phyloP scores from a whole-genome alignment of 2,113 vertebrate genomes.

The Bambusicola thoracicus region DNA sequence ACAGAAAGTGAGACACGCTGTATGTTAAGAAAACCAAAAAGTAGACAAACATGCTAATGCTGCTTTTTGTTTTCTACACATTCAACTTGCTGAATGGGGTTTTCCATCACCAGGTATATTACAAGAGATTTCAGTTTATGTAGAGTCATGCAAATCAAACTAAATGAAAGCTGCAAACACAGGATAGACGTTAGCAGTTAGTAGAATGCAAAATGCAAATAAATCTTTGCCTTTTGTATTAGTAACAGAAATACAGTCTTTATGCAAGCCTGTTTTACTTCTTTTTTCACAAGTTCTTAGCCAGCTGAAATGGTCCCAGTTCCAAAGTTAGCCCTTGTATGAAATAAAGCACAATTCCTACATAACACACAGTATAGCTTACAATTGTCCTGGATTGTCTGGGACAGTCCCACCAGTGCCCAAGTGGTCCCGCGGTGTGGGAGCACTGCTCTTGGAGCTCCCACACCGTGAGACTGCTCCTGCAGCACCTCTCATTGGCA shows the following conservation, averaged over 20 bases:
- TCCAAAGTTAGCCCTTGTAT: neutral
- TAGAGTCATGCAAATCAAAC: conserved; percentile 49
- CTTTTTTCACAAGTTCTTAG: neutral
- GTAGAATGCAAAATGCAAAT: conserved; percentile 35
- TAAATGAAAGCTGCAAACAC: conserved; percentile 33
- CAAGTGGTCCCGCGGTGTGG: conserved; percentile 15
- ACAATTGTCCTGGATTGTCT: conserved; percentile 65
- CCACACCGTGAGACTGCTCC: conserved; percentile 12
- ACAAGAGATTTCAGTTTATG: neutral
- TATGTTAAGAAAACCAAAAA: neutral
- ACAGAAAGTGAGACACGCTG: neutral
- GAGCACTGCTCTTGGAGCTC: conserved; percentile 29
- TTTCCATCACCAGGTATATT: neutral
- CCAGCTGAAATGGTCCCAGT: neutral
- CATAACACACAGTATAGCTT: conserved; percentile 15
- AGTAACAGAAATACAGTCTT: neutral
- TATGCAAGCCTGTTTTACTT: neutral
- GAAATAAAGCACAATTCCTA: neutral
- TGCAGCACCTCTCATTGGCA: conserved; percentile 23
- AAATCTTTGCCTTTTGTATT: neutral
- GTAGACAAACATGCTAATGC: conserved; percentile 26
- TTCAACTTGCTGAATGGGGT: neutral
- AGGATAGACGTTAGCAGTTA: conserved; percentile 10
- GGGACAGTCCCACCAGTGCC: conserved; percentile 38
- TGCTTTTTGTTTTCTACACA: conserved; percentile 15